Evolutionary conservation across 2,888 invertebrate species (phyloP).

Genomic region (Brachylomia viminalis): DNA sequence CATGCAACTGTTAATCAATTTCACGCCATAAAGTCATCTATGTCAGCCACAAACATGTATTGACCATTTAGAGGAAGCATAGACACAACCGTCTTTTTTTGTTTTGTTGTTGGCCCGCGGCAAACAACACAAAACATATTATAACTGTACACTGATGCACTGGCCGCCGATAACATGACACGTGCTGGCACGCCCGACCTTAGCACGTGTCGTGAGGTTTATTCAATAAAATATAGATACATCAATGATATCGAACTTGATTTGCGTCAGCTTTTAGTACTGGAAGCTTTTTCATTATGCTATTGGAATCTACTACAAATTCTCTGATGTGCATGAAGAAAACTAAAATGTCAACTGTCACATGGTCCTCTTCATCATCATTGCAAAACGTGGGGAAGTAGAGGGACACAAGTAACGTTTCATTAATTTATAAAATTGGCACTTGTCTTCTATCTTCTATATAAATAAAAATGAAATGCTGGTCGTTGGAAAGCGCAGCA

Average conservation of each 20-base stretch:
- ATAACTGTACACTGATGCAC: conserved; percentile 58
- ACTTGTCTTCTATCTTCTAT: background rate
- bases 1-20: conserved; percentile 41
- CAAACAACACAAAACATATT: conserved; percentile 49
- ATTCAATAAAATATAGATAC: conserved; percentile 11
- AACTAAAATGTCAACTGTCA: too few relatives aligned
- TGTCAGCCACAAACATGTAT: conserved; percentile 9
- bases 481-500: too few relatives aligned
- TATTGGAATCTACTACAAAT: background rate
- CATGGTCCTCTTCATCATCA: background rate
- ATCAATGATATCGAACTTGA: conserved; percentile 13
- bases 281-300: background rate
- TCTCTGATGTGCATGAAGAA: background rate
- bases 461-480: too few relatives aligned
- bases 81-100: conserved; percentile 39
- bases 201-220: conserved; percentile 24
- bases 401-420: background rate
- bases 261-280: background rate
- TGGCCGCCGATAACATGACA: conserved; percentile 38
- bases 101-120: conserved; percentile 26
- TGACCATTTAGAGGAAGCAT: conserved; percentile 21
- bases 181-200: conserved; percentile 42
- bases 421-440: background rate
- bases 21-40: conserved; percentile 17
- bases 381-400: background rate